Base-by-base conservation (phyloP, 2,888 invertebrate genomes). In the Acleris holmiana region DNA sequence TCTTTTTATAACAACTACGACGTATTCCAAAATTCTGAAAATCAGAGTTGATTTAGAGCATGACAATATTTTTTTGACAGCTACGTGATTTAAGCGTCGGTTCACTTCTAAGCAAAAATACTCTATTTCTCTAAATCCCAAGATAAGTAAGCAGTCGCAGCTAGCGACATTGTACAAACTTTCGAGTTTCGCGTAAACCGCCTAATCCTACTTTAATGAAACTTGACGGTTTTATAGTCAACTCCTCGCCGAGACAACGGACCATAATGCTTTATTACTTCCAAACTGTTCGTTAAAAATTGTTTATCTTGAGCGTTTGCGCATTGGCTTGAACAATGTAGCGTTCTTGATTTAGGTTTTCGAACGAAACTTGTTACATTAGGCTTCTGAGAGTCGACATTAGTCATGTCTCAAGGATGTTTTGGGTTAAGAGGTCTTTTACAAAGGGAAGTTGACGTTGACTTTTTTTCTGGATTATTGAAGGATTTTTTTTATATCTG, bases 211-310 rank as follows among this genome's bases (percentile, higher is more conserved):
- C 59, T 65, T 65, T 65, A 65, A 65, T 65, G 65, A 65, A 65
- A 65, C 65, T 65, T 65, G 65, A 59, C 59, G 65, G 65, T 65
- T 65, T 65, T 65, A 65, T 65, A 55, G 61, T 62, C 44, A 55
- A 50, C 60, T 49, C 47, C 47, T 10, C 54, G 48, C 15, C 58
- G 58, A 59, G 64, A 64, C 58, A 54, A 58, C 44, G 53, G 40
- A 48, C 58, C 64, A 60, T 65, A 55, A 65, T 65, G 60, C 65
- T 65, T 65, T 65, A 65, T 65, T 60, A 49, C 65, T 60, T 60
- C 54, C 35, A 35, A 60, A 65, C 54, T 65, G 65, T 60, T 60
- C 40, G 60, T 59, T 60, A 65, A 65, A 65, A 65, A 65, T 60
- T 64, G 64, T 64, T 64, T 64, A 59, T 59, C 54, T 59, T 54